phyloP scores from a whole-genome alignment of 2,113 vertebrate genomes.

The Leiothrix lutea region DNA sequence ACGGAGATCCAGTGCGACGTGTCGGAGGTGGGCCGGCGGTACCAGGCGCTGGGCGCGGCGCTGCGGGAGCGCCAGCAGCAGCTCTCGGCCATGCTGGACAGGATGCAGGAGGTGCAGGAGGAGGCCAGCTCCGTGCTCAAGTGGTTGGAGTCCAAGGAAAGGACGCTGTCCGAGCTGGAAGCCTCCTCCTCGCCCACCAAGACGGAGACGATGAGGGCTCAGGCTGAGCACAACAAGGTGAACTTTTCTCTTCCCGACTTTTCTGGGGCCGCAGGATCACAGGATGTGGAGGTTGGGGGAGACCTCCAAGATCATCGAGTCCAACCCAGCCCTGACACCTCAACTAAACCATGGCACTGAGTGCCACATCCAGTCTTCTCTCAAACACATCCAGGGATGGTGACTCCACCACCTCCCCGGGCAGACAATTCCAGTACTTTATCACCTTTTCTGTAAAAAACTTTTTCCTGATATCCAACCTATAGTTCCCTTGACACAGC shows the following conservation, averaged over 20 bases:
- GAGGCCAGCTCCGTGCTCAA: conserved; percentile 75
- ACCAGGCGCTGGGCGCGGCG: conserved; percentile 81
- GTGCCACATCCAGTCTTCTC: too few species aligned
- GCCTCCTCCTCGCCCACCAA: conserved; percentile 82
- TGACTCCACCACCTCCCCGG: too few species aligned
- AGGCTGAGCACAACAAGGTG: conserved; percentile 96
- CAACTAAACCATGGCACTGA: too few species aligned
- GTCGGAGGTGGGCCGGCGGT: conserved; percentile 83
- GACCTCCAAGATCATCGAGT: too few species aligned
- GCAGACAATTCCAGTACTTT: too few species aligned
- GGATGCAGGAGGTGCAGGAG: conserved; percentile 78
- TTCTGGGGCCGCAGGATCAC: background rate
- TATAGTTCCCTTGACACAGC: too few species aligned
- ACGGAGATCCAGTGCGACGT: conserved; percentile 92
- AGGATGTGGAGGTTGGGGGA: too few species aligned
- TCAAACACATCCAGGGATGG: too few species aligned
- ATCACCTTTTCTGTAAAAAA: too few species aligned
- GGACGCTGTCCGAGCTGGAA: conserved; percentile 74
- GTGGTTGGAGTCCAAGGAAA: conserved; percentile 88
- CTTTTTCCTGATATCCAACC: too few species aligned
- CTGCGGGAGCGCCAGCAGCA: conserved; percentile 76
- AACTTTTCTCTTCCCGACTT: background rate
- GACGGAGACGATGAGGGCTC: conserved; percentile 84
- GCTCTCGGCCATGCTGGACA: conserved; percentile 78
- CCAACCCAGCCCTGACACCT: too few species aligned